Evolutionary conservation across 2,888 invertebrate genomes (phyloP).

Genomic region (Hymenopus coronatus): DNA sequence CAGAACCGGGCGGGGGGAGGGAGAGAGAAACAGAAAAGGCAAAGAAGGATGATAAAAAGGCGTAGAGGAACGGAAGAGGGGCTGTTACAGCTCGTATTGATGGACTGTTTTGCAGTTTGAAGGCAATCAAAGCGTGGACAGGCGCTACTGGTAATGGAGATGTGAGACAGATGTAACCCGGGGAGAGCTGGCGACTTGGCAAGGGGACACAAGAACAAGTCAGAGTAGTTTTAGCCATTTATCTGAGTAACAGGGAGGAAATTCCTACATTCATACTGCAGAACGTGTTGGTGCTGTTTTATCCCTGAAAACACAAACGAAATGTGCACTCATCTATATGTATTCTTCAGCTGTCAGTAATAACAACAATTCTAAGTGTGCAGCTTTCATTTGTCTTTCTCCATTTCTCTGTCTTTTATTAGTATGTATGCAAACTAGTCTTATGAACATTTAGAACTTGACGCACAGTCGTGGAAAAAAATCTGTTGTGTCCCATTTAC

Average conservation of each 20-base stretch:
- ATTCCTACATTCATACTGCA: background rate
- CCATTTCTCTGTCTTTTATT: no score
- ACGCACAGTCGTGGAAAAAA: no score
- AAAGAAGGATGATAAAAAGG: background rate
- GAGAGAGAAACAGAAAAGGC: background rate
- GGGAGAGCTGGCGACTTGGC: background rate
- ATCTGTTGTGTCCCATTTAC: no score
- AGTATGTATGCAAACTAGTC: no score
- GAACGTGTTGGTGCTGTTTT: background rate
- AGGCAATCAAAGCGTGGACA: background rate
- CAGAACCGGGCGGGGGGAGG: background rate
- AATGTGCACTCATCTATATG: no score
- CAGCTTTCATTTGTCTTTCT: no score
- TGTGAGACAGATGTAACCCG: background rate
- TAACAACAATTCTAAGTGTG: no score
- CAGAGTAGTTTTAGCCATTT: constrained; percentile 3
- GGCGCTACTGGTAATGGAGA: background rate
- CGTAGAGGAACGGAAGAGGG: background rate
- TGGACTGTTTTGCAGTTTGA: background rate
- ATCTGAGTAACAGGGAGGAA: background rate
- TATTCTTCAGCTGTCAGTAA: no score
- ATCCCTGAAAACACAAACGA: background rate
- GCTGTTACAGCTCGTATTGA: background rate
- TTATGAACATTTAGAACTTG: no score
- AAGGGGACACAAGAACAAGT: background rate